These are phyloP conservation scores for Ypsolopha sequella DNA, from an alignment of 2,888 invertebrate species.

Conservation along the genomic window DNA sequence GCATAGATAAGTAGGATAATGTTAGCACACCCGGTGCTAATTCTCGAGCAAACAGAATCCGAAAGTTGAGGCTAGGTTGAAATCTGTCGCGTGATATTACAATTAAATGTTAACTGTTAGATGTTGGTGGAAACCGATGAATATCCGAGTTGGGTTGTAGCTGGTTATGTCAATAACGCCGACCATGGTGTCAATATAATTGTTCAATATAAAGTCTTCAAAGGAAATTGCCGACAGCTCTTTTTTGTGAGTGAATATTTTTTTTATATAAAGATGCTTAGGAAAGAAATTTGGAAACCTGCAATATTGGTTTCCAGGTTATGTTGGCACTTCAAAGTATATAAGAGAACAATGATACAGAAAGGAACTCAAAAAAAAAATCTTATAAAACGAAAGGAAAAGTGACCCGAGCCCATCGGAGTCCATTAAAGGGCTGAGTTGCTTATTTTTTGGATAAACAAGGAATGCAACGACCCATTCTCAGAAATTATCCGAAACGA, in stretches of 20 bases:
- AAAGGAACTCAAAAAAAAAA: not conserved
- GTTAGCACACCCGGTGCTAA: conserved; percentile 51
- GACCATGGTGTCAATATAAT: too few species aligned
- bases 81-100: conserved; percentile 59
- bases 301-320: too few species aligned
- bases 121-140: conserved; percentile 21
- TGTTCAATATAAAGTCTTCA: too few species aligned
- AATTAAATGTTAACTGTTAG: conserved; percentile 61
- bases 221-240: too few species aligned
- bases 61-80: conserved; percentile 25
- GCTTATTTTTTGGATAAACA: conserved; percentile 55
- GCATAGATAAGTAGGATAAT: conserved; percentile 52
- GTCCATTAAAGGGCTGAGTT: conserved; percentile 40
- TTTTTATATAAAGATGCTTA: too few species aligned
- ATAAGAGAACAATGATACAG: too few species aligned
- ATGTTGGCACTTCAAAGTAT: too few species aligned
- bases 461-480: conserved; percentile 37
- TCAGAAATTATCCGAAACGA: conserved; percentile 46
- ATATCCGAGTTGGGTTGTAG: not conserved
- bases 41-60: conserved; percentile 43
- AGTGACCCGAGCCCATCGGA: conserved; percentile 46
- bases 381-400: conserved; percentile 39
- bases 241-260: too few species aligned
- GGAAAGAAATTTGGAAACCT: too few species aligned
- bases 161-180: not conserved